phyloP scores from a whole-genome alignment of 2,888 invertebrate species.

The Octonoba sinensis region DNA sequence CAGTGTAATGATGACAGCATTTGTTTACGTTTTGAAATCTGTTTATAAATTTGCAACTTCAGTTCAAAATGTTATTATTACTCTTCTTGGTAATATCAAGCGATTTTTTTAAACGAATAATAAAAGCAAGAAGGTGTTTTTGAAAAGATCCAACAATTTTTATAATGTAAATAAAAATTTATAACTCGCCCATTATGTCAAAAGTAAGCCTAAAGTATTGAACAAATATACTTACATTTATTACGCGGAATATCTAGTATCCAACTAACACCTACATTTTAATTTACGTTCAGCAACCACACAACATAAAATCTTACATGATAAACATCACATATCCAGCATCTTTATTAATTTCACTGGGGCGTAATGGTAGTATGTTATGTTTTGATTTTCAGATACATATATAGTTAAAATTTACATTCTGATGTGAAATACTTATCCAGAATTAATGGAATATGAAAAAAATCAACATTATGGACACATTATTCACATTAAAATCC shows the following conservation, averaged over 20 bases:
- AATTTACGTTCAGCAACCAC: conserved; percentile 32
- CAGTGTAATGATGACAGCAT: too few relatives aligned
- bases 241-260: conserved; percentile 44
- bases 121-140: too few relatives aligned
- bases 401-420: conserved; percentile 24
- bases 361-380: conserved; percentile 9
- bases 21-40: too few relatives aligned
- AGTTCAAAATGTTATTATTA: too few relatives aligned
- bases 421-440: conserved; percentile 10
- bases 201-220: conserved; percentile 55
- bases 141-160: too few relatives aligned
- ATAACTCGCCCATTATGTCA: conserved; percentile 41
- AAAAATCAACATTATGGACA: not conserved
- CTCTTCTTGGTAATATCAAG: too few relatives aligned
- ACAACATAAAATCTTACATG: conserved; percentile 36
- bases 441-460: conserved; percentile 18
- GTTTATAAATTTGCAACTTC: too few relatives aligned
- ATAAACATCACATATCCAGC: conserved; percentile 23
- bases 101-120: too few relatives aligned
- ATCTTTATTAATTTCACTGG: conserved; percentile 18
- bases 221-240: conserved; percentile 56
- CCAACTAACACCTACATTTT: conserved; percentile 54
- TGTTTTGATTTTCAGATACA: conserved; percentile 33
- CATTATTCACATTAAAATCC: not conserved
- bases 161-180: conserved; percentile 36